Conservation (phyloP, 2,888 invertebrate genomes). For the Cordilura impudica region DNA sequence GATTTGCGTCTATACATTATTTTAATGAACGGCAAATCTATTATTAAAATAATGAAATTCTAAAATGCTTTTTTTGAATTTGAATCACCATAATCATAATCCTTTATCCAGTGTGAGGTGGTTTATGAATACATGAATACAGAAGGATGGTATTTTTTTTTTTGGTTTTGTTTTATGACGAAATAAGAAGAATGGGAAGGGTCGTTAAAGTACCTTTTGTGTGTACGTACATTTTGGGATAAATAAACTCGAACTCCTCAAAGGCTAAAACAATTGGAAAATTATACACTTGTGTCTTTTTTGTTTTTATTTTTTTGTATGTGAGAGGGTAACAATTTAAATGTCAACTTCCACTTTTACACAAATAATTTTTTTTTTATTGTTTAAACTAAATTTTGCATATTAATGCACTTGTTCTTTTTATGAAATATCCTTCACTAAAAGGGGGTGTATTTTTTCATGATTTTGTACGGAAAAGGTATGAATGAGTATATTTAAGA, state of each 20-base stretch:
- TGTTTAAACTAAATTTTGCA: constrained; percentile 62
- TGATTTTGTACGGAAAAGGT: not conserved
- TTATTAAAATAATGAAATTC: constrained; percentile 77
- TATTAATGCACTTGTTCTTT: constrained; percentile 63
- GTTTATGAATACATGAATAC: constrained; percentile 13
- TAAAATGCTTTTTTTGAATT: constrained; percentile 67
- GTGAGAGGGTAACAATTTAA: constrained; percentile 57
- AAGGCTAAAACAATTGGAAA: constrained; percentile 75
- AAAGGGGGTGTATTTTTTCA: constrained; percentile 23
- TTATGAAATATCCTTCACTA: constrained; percentile 7
- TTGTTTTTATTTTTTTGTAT: constrained; percentile 17
- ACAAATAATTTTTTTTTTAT: constrained; percentile 40
- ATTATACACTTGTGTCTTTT: constrained; percentile 74
- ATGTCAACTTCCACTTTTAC: constrained; percentile 56
- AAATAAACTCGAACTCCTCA: constrained; percentile 17
- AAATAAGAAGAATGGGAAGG: constrained; percentile 13
- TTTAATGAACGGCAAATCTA: constrained; percentile 65
- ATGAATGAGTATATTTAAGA: not conserved
- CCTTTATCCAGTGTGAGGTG: constrained; percentile 43
- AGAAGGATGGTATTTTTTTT: constrained; percentile 10
- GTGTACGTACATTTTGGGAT: constrained; percentile 3
- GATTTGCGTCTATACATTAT: constrained; percentile 52
- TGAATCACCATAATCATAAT: constrained; percentile 66
- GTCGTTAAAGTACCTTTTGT: constrained; percentile 53
- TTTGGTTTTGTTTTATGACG: constrained; percentile 18